Base-by-base conservation (phyloP, 30 jellyfish, hydroid and myxozoan genomes). In the Clytia hemisphaerica region DNA sequence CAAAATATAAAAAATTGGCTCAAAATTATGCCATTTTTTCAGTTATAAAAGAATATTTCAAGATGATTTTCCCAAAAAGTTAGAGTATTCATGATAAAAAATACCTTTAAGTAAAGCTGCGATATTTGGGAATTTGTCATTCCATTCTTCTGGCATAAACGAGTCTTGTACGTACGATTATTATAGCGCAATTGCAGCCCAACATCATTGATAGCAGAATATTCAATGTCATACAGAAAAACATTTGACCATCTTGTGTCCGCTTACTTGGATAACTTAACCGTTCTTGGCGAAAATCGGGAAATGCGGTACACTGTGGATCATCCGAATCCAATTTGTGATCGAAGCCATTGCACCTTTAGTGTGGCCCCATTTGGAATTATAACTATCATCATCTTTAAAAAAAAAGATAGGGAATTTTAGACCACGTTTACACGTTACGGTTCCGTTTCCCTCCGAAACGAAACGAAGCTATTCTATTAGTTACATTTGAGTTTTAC, bases 321-420 rank as follows among this genome's bases (percentile, higher is more conserved):
- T 82, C 79, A 86, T 33, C 96, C 96, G 42, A 86, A 86, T 16
- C 96, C 96, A 19, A 82, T 65, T 0, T 86, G 66, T 75, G 33
- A 47, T 59, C 67, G 45, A 86, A 2, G 92, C 96, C 2, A 86
- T 37, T 33, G 75, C 96, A 1, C 96, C 96, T 59, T 86, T 86
- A 67, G 92, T 78, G 73, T 86, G 96, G 25, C 92, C 96, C 48
- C 67, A 70, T 27, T 73, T 66, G 59, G 67, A 83, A 55, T n/a
- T n/a, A n/a, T n/a, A n/a, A n/a, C n/a, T n/a, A n/a, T n/a, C n/a
- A n/a, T n/a, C n/a, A n/a, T n/a, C n/a, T n/a, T n/a, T n/a, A n/a
- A n/a, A n/a, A n/a, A n/a, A n/a, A n/a, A n/a, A n/a, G n/a, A n/a
- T n/a, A n/a, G n/a, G n/a, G n/a, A n/a, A n/a, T n/a, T n/a, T n/a